phyloP scores from a whole-genome alignment of 1,140 invertebrate genomes.

The Gryon sp. region DNA sequence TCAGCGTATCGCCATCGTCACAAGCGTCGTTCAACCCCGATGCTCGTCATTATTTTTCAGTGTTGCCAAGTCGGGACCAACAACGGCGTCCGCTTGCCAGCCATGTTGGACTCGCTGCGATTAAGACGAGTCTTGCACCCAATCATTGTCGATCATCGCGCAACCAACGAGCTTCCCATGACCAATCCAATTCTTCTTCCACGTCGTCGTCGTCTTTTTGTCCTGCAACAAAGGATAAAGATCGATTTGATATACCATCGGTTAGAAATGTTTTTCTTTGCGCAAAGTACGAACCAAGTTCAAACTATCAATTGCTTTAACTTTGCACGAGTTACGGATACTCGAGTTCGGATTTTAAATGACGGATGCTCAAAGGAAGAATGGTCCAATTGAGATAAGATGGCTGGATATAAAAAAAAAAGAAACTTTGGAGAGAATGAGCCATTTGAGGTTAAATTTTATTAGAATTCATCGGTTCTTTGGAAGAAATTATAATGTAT shows the following conservation, averaged over 20 bases:
- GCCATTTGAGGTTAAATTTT: too few species aligned
- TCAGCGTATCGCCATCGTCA: conserved; percentile 37
- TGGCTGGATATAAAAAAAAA: too few species aligned
- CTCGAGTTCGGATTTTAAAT: too few species aligned
- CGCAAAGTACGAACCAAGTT: too few species aligned
- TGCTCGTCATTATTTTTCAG: conserved; percentile 4
- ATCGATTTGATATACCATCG: not conserved
- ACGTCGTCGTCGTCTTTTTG: not conserved
- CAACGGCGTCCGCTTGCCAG: not conserved
- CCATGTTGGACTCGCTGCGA: not conserved
- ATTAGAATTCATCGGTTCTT: too few species aligned
- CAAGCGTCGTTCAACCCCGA: conserved; percentile 10
- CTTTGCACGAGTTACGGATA: too few species aligned
- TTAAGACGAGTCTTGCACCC: too few species aligned
- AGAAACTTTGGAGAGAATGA: too few species aligned
- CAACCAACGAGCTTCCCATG: not conserved
- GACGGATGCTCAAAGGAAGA: too few species aligned
- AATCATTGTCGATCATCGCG: conserved; percentile 4
- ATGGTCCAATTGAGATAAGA: too few species aligned
- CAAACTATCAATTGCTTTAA: not conserved
- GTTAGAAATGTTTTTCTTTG: conserved; percentile 7
- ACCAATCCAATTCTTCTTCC: not conserved
- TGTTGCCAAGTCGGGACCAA: not conserved
- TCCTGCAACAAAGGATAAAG: conserved; percentile 7
- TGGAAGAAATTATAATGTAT: too few species aligned